A percentile compares a stretch with the other conserved stretches of the same genome.
Evolutionary conservation across 2,888 invertebrate species (phyloP).

Genomic region (Argyresthia goedartella): DNA sequence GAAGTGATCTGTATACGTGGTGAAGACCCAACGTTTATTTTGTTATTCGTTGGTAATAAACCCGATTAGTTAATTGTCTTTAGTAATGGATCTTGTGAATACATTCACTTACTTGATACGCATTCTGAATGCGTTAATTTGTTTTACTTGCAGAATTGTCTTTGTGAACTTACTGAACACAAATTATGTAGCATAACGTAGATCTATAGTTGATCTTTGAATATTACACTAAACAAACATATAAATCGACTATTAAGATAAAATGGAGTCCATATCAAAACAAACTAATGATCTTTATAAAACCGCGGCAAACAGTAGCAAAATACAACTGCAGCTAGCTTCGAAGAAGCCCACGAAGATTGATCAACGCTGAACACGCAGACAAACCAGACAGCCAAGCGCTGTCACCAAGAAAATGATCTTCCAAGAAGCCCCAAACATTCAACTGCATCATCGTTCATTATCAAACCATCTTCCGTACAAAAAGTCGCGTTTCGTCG

Average conservation of each 20-base stretch:
- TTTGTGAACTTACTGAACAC: no score
- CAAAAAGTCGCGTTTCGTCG: slow-evolving; percentile 21
- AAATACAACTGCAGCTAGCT: no score
- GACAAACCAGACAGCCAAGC: no score
- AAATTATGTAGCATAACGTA: background rate
- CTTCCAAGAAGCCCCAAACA: slow-evolving; percentile 11
- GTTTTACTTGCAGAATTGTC: background rate
- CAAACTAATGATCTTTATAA: no score
- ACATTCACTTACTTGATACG: background rate
- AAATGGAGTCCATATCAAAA: no score
- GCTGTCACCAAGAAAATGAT: background rate
- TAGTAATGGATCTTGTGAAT: background rate
- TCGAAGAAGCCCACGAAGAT: no score
- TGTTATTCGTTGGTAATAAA: background rate
- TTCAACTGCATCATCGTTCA: slow-evolving; percentile 42
- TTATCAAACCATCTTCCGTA: slow-evolving; percentile 40
- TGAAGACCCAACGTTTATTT: background rate
- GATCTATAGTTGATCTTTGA: background rate
- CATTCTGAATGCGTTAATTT: background rate
- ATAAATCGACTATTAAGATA: background rate
- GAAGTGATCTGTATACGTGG: no score
- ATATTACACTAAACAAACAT: background rate
- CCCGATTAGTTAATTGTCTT: slow-evolving; percentile 7
- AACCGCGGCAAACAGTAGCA: no score
- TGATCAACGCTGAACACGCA: no score